These are phyloP conservation scores for Drosophila lutescens DNA, from an alignment of 2,888 invertebrate genomes.

Conservation along the genomic window DNA sequence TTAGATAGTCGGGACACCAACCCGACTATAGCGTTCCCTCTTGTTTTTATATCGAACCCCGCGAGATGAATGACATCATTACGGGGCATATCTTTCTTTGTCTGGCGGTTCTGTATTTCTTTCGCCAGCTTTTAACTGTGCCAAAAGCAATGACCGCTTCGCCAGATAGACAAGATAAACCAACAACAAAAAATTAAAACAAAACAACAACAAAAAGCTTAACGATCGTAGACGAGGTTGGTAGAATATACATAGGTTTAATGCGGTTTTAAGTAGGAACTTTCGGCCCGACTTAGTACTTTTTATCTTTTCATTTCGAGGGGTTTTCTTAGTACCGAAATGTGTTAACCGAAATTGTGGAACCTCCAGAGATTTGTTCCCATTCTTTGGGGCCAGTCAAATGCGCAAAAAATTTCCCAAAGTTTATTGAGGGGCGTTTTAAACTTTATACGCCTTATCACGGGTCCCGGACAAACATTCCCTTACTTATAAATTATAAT, in stretches of 20 bases:
- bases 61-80: slow-evolving; percentile 78
- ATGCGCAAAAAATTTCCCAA: slow-evolving; percentile 57
- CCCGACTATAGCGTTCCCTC: too few species aligned
- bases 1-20: too few species aligned
- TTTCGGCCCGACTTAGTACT: slow-evolving; percentile 30
- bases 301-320: slow-evolving; percentile 36
- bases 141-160: slow-evolving; percentile 59
- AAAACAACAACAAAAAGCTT: slow-evolving; percentile 15
- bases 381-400: slow-evolving; percentile 2
- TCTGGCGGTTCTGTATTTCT: slow-evolving; percentile 31
- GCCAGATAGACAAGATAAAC: slow-evolving; percentile 55
- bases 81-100: slow-evolving; percentile 49
- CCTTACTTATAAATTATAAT: neutral
- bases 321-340: slow-evolving; percentile 10
- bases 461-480: slow-evolving; percentile 14
- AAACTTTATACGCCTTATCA: slow-evolving; percentile 17
- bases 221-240: slow-evolving; percentile 26
- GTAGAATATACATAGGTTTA: slow-evolving; percentile 38
- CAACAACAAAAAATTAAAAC: slow-evolving; percentile 13
- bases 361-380: neutral
- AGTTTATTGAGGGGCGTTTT: slow-evolving; percentile 53
- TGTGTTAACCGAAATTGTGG: slow-evolving; percentile 10
- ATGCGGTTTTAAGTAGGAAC: slow-evolving; percentile 63
- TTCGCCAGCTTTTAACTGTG: slow-evolving; percentile 51
- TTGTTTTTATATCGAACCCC: slow-evolving; percentile 48